Percentiles rank a stretch among this genome's conserved stretches.
Conservation (phyloP, 2,888 invertebrate genomes). For the Chymomyza procnemis region DNA sequence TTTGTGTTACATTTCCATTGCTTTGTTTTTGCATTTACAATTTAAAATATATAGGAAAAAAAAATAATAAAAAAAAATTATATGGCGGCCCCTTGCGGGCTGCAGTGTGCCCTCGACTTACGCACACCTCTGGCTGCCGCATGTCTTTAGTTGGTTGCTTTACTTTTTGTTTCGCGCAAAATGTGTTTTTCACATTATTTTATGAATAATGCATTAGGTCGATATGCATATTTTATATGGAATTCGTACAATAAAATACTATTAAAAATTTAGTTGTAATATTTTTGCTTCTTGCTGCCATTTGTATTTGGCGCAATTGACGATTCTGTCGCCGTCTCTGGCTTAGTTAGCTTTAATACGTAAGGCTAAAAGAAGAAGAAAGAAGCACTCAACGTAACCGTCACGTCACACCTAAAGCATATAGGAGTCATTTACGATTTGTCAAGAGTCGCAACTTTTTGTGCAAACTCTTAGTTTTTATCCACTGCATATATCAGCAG, state of each 20-base stretch:
- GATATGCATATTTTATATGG: conserved; percentile 78
- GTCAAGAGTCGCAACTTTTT: too few species aligned
- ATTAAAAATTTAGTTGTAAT: conserved; percentile 77
- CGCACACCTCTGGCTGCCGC: not conserved
- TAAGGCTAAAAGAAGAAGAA: not conserved
- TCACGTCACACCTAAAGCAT: too few species aligned
- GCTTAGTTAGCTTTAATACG: not conserved
- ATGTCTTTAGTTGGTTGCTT: conserved; percentile 15
- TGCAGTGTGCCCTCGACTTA: not conserved
- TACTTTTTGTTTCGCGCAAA: conserved; percentile 55
- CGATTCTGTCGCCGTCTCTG: not conserved
- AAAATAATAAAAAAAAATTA: conserved; percentile 14
- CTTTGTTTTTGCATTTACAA: conserved; percentile 22
- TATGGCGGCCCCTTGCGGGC: conserved; percentile 3
- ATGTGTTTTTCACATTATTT: conserved; percentile 75
- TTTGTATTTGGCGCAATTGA: conserved; percentile 32
- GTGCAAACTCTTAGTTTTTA: too few species aligned
- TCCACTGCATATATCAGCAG: too few species aligned
- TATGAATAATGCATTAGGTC: conserved; percentile 77
- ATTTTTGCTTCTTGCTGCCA: conserved; percentile 37
- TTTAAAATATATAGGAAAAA: conserved; percentile 22
- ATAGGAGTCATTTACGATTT: too few species aligned
- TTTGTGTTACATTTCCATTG: conserved; percentile 44
- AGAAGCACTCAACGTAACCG: not conserved
- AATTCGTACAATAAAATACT: conserved; percentile 78